These are phyloP conservation scores for Kryptolebias ocellatus DNA, from an alignment of 2,797 vertebrate species.

Conservation along the genomic window DNA sequence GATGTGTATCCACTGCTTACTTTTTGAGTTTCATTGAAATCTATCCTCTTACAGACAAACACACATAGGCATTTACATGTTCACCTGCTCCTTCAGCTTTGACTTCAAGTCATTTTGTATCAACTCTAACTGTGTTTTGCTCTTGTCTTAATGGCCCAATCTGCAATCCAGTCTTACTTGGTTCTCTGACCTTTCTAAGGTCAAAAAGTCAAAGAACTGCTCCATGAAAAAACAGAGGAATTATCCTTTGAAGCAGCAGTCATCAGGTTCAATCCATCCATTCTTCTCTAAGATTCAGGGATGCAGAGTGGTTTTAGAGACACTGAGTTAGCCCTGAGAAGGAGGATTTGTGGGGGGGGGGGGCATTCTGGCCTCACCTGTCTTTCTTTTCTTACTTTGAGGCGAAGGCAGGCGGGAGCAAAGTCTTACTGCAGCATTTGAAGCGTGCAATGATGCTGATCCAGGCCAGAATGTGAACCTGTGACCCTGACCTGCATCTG, in stretches of 20 bases:
- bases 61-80: no score
- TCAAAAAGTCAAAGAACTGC: constrained; percentile 59
- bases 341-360: constrained; percentile 58
- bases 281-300: constrained; percentile 62
- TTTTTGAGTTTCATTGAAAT: no score
- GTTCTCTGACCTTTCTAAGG: constrained; percentile 43
- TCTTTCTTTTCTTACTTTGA: constrained; percentile 21
- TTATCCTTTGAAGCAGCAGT: constrained; percentile 61
- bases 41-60: no score
- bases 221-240: constrained; percentile 35
- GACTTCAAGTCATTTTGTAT: constrained; percentile 43
- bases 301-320: constrained; percentile 58
- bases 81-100: constrained; percentile 24
- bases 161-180: constrained; percentile 42
- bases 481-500: constrained; percentile 63
- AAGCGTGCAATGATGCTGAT: constrained; percentile 68
- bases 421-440: constrained; percentile 68
- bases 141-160: constrained; percentile 23
- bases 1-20: no score
- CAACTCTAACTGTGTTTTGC: constrained; percentile 21
- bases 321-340: constrained; percentile 45
- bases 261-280: constrained; percentile 55
- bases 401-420: constrained; percentile 56
- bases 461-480: constrained; percentile 74
- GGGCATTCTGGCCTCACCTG: not conserved